Conservation (phyloP, 2,113 vertebrate genomes). For the Pseudorhombus dupliciocellatus region DNA sequence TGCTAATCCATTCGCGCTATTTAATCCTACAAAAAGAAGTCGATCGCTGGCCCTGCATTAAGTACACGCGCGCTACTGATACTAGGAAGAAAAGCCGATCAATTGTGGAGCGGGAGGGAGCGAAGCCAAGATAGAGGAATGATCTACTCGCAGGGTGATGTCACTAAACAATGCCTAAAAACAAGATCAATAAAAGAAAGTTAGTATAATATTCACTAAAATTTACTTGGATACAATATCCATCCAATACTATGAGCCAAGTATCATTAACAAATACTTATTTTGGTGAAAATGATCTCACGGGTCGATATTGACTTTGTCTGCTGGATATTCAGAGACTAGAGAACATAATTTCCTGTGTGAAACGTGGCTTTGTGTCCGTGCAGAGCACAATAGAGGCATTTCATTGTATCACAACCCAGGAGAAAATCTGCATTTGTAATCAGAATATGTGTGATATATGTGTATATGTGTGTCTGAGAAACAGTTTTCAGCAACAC, state of each 20-base stretch:
- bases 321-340: no score
- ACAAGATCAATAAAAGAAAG: neutral
- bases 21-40: constrained; percentile 61
- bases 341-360: neutral
- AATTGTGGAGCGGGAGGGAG: constrained; percentile 32
- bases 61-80: constrained; percentile 28
- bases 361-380: no score
- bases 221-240: neutral
- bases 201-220: neutral
- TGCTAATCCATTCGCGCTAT: constrained; percentile 63
- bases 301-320: neutral
- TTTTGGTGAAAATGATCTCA: neutral
- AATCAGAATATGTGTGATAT: no score
- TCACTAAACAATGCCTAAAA: neutral
- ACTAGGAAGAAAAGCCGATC: constrained; percentile 15
- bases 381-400: no score
- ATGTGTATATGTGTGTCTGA: no score
- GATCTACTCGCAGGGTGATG: constrained; percentile 9
- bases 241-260: neutral
- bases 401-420: no score
- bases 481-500: no score
- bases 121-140: constrained; percentile 23
- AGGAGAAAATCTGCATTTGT: no score
- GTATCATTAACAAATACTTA: neutral
- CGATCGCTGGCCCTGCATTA: constrained; percentile 16